phyloP scores from a whole-genome alignment of 2,797 vertebrate genomes.

The Lycodopsis pacificus region DNA sequence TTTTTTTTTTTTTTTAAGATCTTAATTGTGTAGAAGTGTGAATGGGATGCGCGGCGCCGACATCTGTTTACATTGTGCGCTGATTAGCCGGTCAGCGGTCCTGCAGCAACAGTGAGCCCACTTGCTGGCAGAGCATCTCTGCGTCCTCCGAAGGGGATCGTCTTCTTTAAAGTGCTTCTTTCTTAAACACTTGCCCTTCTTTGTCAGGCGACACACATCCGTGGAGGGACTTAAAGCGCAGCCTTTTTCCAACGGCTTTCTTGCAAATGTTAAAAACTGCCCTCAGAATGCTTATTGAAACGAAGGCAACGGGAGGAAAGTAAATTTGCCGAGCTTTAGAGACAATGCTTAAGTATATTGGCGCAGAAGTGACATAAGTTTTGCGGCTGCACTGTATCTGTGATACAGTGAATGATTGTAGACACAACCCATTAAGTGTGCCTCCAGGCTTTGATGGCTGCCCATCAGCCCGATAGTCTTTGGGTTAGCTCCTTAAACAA shows the following conservation, averaged over 20 bases:
- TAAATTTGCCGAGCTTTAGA: constrained; percentile 38
- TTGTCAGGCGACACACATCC: constrained; percentile 67
- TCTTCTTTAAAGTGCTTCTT: constrained; percentile 72
- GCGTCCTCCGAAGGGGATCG: constrained; percentile 58
- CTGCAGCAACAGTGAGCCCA: constrained; percentile 74
- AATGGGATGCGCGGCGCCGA: constrained; percentile 62
- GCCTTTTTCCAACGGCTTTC: constrained; percentile 57
- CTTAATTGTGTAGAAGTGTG: constrained; percentile 81
- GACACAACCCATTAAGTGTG: constrained; percentile 30
- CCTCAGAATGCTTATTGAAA: constrained; percentile 49
- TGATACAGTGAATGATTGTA: constrained; percentile 21
- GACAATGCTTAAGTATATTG: constrained; percentile 52
- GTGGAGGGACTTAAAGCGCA: constrained; percentile 66
- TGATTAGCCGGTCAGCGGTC: constrained; percentile 83
- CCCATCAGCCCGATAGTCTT: constrained; percentile 48
- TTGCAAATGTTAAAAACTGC: constrained; percentile 54
- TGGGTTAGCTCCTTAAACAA: constrained; percentile 50
- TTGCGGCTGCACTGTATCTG: constrained; percentile 25
- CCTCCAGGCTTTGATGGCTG: constrained; percentile 41
- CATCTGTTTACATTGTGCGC: constrained; percentile 81
- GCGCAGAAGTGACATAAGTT: constrained; percentile 44
- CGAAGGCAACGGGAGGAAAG: constrained; percentile 35
- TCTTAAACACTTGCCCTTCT: constrained; percentile 66
- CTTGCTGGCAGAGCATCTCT: constrained; percentile 71
- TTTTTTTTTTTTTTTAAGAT: constrained; percentile 57